These are phyloP conservation scores for Prunella himalayana DNA, from an alignment of 2,113 vertebrate species.

Conservation along the genomic window DNA sequence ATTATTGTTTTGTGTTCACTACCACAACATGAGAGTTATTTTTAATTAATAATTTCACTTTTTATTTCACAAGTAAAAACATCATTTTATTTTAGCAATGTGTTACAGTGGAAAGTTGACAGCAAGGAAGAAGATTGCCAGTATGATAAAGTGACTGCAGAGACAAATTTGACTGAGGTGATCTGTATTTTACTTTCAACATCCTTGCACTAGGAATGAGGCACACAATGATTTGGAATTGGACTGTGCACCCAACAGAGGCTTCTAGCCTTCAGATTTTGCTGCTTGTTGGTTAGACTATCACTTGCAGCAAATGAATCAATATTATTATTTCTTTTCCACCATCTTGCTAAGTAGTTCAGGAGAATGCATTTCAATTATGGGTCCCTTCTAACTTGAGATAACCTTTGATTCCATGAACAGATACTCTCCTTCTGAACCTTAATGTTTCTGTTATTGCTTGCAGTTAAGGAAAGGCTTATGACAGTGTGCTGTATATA, in stretches of 20 bases:
- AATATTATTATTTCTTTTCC: not conserved
- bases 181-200: constrained; percentile 43
- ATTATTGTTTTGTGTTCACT: not conserved
- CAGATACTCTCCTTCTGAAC: not conserved
- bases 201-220: not conserved
- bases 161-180: constrained; percentile 2
- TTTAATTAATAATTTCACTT: constrained; percentile 7
- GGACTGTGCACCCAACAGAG: not conserved
- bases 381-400: not conserved
- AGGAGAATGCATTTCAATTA: not conserved
- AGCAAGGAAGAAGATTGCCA: constrained; percentile 12
- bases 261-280: not conserved
- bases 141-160: not conserved
- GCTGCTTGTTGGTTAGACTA: not conserved
- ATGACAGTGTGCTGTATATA: not conserved
- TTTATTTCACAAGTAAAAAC: constrained; percentile 28
- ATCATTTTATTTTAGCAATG: constrained; percentile 14
- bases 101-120: constrained; percentile 28
- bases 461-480: not conserved
- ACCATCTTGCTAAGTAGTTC: not conserved
- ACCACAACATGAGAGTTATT: not conserved
- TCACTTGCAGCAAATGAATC: not conserved
- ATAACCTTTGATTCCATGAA: not conserved
- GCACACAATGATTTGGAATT: not conserved
- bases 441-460: not conserved